A percentile compares a stretch with the other conserved stretches of the same genome.
Evolutionary conservation across 2,113 vertebrate genomes (phyloP).

Genomic region (Nematolebias whitei): DNA sequence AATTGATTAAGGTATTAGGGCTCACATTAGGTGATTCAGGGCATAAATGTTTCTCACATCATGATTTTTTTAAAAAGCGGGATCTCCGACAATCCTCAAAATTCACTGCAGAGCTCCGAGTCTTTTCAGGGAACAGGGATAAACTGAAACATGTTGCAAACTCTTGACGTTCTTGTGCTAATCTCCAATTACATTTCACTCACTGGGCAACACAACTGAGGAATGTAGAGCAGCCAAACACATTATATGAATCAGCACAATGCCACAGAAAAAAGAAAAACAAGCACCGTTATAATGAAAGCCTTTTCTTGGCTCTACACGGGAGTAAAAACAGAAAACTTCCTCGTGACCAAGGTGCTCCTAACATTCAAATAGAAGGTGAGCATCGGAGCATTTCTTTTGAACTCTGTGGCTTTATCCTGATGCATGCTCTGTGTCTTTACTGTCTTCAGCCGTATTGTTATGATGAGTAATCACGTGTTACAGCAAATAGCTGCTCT

Average conservation of each 20-base stretch:
- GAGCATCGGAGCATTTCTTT: conserved; percentile 2
- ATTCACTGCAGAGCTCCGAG: neutral
- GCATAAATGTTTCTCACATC: no score
- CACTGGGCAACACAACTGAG: neutral
- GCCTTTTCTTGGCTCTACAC: conserved; percentile 16
- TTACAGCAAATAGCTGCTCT: conserved; percentile 44
- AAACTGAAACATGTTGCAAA: neutral
- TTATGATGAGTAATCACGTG: conserved; percentile 46
- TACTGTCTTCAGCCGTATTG: conserved; percentile 3
- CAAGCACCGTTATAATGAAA: conserved; percentile 1
- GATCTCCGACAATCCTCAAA: no score
- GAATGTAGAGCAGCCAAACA: neutral
- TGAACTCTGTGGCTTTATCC: neutral
- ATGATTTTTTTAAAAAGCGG: no score
- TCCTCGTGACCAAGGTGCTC: conserved; percentile 41
- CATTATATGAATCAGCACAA: neutral
- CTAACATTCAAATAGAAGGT: conserved; percentile 18
- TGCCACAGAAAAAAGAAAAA: neutral
- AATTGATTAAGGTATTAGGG: no score
- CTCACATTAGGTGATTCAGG: no score
- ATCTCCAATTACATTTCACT: neutral
- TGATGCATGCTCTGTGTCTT: no score
- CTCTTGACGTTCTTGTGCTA: neutral
- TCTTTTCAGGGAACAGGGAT: neutral
- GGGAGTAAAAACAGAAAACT: conserved; percentile 43